phyloP scores from a whole-genome alignment of 2,797 vertebrate genomes.

The Ctenopoma multispine region DNA sequence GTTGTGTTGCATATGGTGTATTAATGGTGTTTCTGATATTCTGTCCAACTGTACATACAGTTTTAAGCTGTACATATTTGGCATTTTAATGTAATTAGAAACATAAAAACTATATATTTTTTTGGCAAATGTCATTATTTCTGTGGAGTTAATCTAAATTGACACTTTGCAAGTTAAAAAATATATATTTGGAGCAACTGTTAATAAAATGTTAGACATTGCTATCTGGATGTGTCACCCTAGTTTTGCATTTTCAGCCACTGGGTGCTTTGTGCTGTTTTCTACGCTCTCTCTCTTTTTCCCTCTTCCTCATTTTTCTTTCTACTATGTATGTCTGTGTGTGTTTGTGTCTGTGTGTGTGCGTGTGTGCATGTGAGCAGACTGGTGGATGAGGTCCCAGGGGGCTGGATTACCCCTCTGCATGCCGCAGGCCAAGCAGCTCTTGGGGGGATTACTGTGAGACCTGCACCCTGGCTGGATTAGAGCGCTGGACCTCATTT shows the following conservation, averaged over 20 bases:
- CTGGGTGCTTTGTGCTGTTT: constrained; percentile 50
- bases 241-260: constrained; percentile 62
- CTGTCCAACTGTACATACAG: neutral
- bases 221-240: constrained; percentile 51
- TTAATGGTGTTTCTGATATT: neutral
- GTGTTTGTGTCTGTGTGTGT: constrained; percentile 27
- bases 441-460: constrained; percentile 84
- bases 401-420: constrained; percentile 86
- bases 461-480: constrained; percentile 85
- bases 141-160: neutral
- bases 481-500: constrained; percentile 81
- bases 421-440: constrained; percentile 85
- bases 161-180: constrained; percentile 9
- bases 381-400: constrained; percentile 78
- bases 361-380: constrained; percentile 35
- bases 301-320: constrained; percentile 29
- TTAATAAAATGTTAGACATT: constrained; percentile 49
- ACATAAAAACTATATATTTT: too few species aligned
- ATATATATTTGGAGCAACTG: constrained; percentile 21
- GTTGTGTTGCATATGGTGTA: neutral
- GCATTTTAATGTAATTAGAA: too few species aligned
- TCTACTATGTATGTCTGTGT: constrained; percentile 7
- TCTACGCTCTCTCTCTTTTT: constrained; percentile 14
- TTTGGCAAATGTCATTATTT: neutral
- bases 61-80: neutral